A percentile compares a stretch with the other conserved stretches of the same genome.
phyloP scores from a whole-genome alignment of 2,797 vertebrate genomes.

The Lindbergichthys nudifrons region DNA sequence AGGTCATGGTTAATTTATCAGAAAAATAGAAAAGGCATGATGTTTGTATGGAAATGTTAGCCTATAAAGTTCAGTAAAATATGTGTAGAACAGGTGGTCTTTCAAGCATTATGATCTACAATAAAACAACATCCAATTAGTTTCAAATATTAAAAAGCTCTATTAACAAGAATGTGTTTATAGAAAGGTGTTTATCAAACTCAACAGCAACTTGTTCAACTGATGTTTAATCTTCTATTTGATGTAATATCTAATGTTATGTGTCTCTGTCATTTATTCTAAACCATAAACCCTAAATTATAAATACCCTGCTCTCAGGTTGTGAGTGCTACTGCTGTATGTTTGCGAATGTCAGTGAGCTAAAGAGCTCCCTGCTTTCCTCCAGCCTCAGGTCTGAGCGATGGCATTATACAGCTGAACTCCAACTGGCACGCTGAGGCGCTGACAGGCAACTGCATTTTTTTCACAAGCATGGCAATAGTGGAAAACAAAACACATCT shows the following conservation, averaged over 20 bases:
- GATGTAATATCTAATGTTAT: background rate
- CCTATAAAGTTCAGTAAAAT: background rate
- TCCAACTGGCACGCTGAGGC: constrained; percentile 2
- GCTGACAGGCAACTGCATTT: background rate
- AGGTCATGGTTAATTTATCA: constrained; percentile 12
- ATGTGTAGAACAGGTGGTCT: background rate
- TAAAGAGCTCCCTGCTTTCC: background rate
- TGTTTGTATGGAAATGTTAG: background rate
- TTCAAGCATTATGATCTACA: background rate
- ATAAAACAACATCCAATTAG: background rate
- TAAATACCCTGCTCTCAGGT: background rate
- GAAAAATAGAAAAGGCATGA: background rate
- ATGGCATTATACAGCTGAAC: background rate
- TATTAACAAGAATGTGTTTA: background rate
- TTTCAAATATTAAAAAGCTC: background rate
- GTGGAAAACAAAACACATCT: background rate
- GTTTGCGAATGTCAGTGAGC: constrained; percentile 5
- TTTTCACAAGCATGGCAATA: background rate
- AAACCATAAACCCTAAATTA: too few relatives aligned
- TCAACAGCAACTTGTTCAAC: background rate
- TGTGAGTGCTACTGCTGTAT: background rate
- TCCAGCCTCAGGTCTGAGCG: constrained; percentile 3
- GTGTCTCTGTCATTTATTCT: background rate
- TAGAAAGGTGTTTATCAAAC: background rate
- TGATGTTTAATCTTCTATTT: background rate